phyloP scores from a whole-genome alignment of 2,113 vertebrate species.

The Heliornis fulica region DNA sequence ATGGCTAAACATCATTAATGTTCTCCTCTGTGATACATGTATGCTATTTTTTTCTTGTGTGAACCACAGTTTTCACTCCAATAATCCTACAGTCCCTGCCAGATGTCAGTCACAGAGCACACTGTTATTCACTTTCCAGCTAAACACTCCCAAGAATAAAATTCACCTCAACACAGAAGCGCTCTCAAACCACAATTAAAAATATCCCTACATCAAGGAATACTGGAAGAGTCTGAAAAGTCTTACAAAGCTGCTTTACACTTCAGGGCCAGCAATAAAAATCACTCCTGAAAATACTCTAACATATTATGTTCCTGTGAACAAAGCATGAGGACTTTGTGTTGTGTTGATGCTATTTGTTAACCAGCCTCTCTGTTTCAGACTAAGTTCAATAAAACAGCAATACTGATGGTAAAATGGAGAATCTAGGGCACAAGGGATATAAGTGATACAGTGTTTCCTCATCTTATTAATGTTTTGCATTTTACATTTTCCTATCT shows the following conservation, averaged over 20 bases:
- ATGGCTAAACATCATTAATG: not conserved
- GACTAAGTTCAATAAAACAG: not conserved
- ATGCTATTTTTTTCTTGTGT: not conserved
- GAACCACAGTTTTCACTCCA: not conserved
- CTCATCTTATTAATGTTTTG: not conserved
- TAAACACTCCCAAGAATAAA: not conserved
- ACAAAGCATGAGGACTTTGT: not conserved
- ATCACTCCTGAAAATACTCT: not conserved
- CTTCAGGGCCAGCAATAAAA: not conserved
- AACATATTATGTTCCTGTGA: not conserved
- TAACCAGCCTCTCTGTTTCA: not conserved
- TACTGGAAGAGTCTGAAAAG: not conserved
- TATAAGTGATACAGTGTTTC: not conserved
- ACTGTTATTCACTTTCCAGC: not conserved
- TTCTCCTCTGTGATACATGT: not conserved
- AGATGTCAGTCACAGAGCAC: not conserved
- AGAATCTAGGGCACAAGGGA: not conserved
- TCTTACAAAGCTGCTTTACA: not conserved
- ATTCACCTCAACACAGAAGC: not conserved
- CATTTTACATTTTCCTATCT: not conserved
- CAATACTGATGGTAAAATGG: not conserved
- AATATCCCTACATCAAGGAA: not conserved
- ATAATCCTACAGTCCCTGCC: not conserved
- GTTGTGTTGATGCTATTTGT: not conserved
- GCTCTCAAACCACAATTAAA: not conserved